Evolutionary conservation across 2,888 invertebrate species (phyloP), one percentile per base, ranked within the genome.

Genomic region (Drosophila anceps): DNA sequence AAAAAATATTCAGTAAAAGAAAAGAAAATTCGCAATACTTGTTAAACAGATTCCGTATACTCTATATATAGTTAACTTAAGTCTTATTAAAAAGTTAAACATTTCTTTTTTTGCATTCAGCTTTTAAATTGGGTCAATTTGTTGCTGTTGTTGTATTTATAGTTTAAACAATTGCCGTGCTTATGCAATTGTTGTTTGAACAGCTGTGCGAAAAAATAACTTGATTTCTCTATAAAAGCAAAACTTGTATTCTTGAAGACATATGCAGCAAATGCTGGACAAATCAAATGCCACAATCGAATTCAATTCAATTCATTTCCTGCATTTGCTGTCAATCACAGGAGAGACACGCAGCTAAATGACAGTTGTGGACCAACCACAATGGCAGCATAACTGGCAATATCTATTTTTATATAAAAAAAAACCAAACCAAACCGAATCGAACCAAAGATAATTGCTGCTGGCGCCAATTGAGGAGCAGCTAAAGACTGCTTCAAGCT

Each of bases 371-470:
- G 68, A 80, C 64, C 79, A 82, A 77, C 71, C 76, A 79, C 74
- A 89, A 76, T 71, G 53, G 55, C 50, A 65, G 76, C 69, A 50
- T 27, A 77, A 15, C 48, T 12, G 48, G 73, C 50, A 35, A 35
- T 58, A 62, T 82, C 84, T 89, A 84, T 84, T 84, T 84, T 84
- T 84, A 73, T 89, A 89, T 77, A 79, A 69, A 20, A 35, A 84
- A 79, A 69, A 20, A 18, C 6, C 12, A 41, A 18, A 18, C 15
- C n/a, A 29, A 48, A 67, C 46, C 70, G 33, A 69, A 63, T 53
- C 70, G 37, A 69, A 48, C 54, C 55, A 57, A 57, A 72, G 50
- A 73, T 81, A 88, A 90, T 90, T 82, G 83, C 68, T 72, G 80
- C 73, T 84, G 91, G 90, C 86, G 88, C 86, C 91, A 85, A 82